These are phyloP conservation scores for Aphidoletes aphidimyza DNA, from an alignment of 2,888 invertebrate genomes.

Conservation along the genomic window DNA sequence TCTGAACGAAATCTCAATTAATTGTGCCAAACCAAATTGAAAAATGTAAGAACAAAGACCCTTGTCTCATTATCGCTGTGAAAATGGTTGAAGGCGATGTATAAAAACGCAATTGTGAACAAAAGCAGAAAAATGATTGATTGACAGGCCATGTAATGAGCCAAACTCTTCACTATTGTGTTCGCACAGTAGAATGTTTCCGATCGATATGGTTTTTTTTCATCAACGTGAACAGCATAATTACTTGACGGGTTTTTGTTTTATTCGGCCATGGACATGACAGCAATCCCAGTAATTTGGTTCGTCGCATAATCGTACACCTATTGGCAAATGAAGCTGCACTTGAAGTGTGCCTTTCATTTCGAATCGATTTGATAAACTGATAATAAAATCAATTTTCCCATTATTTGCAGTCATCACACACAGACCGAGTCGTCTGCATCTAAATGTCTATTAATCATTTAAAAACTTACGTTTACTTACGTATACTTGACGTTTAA, in stretches of 20 bases:
- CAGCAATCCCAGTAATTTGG: background rate
- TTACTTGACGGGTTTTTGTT: background rate
- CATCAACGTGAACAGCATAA: background rate
- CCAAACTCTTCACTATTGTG: background rate
- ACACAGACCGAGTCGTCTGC: background rate
- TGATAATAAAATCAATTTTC: conserved; percentile 20
- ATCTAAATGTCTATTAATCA: background rate
- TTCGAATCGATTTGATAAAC: background rate
- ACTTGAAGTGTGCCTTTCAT: background rate
- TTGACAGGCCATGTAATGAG: background rate
- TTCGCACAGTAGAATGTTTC: background rate
- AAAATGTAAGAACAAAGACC: too few species aligned
- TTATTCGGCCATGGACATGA: background rate
- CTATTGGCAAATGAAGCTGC: background rate
- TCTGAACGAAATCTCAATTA: too few species aligned
- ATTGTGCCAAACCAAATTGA: too few species aligned
- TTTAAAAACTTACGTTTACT: too few species aligned
- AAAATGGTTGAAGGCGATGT: background rate
- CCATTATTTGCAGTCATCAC: background rate
- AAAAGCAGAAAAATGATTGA: conserved; percentile 13
- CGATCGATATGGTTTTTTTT: background rate
- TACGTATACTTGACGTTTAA: too few species aligned
- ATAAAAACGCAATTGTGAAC: background rate
- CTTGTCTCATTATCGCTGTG: too few species aligned
- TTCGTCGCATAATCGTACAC: background rate